Conservation (phyloP, 2,113 vertebrate species). For the Heloderma charlesbogerti region DNA sequence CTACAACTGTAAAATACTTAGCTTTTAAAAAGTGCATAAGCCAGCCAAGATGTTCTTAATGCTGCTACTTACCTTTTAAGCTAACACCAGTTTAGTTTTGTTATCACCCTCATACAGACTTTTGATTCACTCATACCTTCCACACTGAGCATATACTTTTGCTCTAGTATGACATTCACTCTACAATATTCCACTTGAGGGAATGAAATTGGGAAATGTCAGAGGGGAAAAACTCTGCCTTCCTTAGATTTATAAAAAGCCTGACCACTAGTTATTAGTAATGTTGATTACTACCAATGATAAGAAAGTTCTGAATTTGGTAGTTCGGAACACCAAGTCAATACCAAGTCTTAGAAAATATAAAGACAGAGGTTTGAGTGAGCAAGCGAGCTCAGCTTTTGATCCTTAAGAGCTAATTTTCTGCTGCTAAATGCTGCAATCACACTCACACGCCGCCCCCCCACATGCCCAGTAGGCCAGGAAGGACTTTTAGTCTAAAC, state of each 20-base stretch:
- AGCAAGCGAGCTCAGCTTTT: constrained; percentile 38
- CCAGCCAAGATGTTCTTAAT: neutral
- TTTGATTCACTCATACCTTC: constrained; percentile 15
- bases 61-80: neutral
- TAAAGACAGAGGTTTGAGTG: neutral
- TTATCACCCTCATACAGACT: neutral
- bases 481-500: constrained; percentile 15
- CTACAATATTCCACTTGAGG: neutral
- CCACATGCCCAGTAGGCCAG: constrained; percentile 9
- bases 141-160: neutral
- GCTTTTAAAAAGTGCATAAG: neutral
- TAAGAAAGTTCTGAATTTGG: constrained; percentile 28
- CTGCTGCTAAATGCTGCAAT: constrained; percentile 28
- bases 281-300: neutral
- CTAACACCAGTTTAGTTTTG: neutral
- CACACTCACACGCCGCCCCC: neutral
- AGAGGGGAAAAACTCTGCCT: neutral
- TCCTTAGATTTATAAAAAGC: constrained; percentile 39
- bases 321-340: constrained; percentile 27
- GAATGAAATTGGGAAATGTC: constrained; percentile 12
- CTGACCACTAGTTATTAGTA: neutral
- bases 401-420: constrained; percentile 38
- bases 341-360: neutral
- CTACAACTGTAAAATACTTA: neutral
- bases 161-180: neutral